Percentiles rank a stretch among this genome's conserved stretches.
phyloP scores from a whole-genome alignment of 64 coral and sea anemone genomes.

The Platygyra sinensis region DNA sequence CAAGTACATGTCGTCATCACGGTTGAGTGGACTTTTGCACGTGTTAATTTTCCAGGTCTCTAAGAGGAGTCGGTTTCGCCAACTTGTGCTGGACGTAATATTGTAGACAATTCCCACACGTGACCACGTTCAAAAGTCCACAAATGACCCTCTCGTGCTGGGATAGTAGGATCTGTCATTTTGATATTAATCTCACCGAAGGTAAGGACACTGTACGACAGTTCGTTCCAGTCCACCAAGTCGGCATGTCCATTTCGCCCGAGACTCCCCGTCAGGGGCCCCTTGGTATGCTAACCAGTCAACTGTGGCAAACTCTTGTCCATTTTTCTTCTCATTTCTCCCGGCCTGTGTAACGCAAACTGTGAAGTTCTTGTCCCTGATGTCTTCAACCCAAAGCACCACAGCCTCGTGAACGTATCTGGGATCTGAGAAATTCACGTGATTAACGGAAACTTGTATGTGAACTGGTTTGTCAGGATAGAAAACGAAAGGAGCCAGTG shows the following conservation, averaged over 20 bases:
- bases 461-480: slow-evolving; percentile 83
- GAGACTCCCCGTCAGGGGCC: slow-evolving; percentile 52
- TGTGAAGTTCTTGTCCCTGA: slow-evolving; percentile 61
- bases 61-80: no score
- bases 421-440: slow-evolving; percentile 46
- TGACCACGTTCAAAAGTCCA: no score
- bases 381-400: slow-evolving; percentile 73
- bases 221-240: slow-evolving; percentile 55
- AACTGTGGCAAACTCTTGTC: slow-evolving; percentile 27
- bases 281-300: slow-evolving; percentile 64
- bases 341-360: slow-evolving; percentile 51
- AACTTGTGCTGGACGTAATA: no score
- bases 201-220: slow-evolving; percentile 17
- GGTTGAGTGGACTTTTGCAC: no score
- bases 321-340: slow-evolving; percentile 34
- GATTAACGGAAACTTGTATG: slow-evolving; percentile 70
- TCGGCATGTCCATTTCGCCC: slow-evolving; percentile 9
- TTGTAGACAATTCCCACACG: no score
- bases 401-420: slow-evolving; percentile 58
- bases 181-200: neutral
- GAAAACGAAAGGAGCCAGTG: slow-evolving; percentile 53
- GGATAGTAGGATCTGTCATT: no score
- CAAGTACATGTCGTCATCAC: no score
- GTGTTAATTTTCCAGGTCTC: no score
- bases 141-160: no score